These are phyloP conservation scores for Hypena proboscidalis DNA, from an alignment of 2,888 invertebrate genomes.

Conservation along the genomic window DNA sequence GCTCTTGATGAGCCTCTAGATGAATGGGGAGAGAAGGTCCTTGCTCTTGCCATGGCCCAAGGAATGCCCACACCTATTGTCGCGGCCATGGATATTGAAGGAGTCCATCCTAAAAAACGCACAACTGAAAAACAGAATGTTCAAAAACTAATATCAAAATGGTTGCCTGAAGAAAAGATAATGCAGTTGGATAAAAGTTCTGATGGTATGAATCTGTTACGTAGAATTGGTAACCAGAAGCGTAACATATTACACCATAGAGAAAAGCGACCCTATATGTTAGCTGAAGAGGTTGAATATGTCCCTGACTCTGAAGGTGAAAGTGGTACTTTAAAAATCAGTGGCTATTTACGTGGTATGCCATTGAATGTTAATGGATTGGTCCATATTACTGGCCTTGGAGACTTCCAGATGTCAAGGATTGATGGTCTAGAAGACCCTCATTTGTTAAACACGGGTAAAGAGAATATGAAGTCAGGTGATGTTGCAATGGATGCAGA, in stretches of 20 bases:
- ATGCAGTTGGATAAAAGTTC: slow-evolving; percentile 90
- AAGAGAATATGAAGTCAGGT: slow-evolving; percentile 67
- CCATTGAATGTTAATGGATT: slow-evolving; percentile 94
- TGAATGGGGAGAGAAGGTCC: slow-evolving; percentile 91
- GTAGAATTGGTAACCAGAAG: slow-evolving; percentile 93
- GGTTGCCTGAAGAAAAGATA: slow-evolving; percentile 93
- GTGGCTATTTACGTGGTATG: slow-evolving; percentile 94
- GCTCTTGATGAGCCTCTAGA: slow-evolving; percentile 90
- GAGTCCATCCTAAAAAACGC: slow-evolving; percentile 89
- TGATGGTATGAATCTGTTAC: slow-evolving; percentile 89
- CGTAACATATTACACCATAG: slow-evolving; percentile 88
- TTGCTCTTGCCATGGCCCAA: slow-evolving; percentile 93
- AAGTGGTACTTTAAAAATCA: slow-evolving; percentile 90
- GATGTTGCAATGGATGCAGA: slow-evolving; percentile 72
- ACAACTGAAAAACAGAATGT: slow-evolving; percentile 88
- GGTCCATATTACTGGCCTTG: slow-evolving; percentile 96
- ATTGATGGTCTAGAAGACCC: slow-evolving; percentile 91
- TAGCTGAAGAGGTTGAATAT: slow-evolving; percentile 92
- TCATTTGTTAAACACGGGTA: slow-evolving; percentile 85
- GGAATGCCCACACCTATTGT: slow-evolving; percentile 91
- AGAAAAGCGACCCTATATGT: slow-evolving; percentile 92
- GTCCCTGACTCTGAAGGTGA: slow-evolving; percentile 73
- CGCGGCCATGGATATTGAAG: slow-evolving; percentile 90
- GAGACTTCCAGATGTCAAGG: slow-evolving; percentile 95
- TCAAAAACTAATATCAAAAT: slow-evolving; percentile 88